Percentiles rank a stretch among this genome's conserved stretches.
Conservation (phyloP, 2,888 invertebrate species). For the Agonum fuliginosum region DNA sequence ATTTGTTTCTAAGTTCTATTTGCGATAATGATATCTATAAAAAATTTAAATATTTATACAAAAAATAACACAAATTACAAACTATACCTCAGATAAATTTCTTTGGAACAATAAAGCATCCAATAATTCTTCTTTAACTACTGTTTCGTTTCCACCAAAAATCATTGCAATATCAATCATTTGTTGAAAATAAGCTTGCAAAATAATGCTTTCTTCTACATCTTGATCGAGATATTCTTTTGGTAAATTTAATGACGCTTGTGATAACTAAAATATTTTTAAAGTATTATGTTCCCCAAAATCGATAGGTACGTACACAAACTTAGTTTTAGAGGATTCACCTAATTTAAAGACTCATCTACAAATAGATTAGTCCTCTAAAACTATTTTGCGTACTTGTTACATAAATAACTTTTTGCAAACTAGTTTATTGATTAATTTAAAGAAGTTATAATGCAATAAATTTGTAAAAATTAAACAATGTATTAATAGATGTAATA, state of each 20-base stretch:
- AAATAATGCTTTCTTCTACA: constrained; percentile 80
- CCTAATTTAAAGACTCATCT: too few species aligned
- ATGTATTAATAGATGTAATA: too few species aligned
- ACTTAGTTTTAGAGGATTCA: too few species aligned
- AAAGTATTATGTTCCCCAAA: background rate
- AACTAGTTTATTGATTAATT: too few species aligned
- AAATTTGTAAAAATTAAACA: too few species aligned
- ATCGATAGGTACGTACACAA: too few species aligned
- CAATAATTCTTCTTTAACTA: constrained; percentile 80
- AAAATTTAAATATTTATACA: constrained; percentile 20
- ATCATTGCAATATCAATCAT: constrained; percentile 87
- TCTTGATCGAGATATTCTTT: constrained; percentile 87
- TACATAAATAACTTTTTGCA: too few species aligned
- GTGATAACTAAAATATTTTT: constrained; percentile 1
- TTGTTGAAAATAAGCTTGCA: constrained; percentile 84
- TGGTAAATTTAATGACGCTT: constrained; percentile 69
- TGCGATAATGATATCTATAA: constrained; percentile 88
- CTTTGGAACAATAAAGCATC: constrained; percentile 89
- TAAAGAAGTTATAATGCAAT: too few species aligned
- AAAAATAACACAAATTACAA: background rate
- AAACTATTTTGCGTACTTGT: too few species aligned
- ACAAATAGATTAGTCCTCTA: too few species aligned
- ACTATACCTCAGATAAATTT: constrained; percentile 85
- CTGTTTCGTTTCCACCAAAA: constrained; percentile 82
- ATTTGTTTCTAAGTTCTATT: constrained; percentile 93